These are phyloP conservation scores for Eleginops maclovinus DNA, from an alignment of 2,113 vertebrate genomes.

Conservation along the genomic window DNA sequence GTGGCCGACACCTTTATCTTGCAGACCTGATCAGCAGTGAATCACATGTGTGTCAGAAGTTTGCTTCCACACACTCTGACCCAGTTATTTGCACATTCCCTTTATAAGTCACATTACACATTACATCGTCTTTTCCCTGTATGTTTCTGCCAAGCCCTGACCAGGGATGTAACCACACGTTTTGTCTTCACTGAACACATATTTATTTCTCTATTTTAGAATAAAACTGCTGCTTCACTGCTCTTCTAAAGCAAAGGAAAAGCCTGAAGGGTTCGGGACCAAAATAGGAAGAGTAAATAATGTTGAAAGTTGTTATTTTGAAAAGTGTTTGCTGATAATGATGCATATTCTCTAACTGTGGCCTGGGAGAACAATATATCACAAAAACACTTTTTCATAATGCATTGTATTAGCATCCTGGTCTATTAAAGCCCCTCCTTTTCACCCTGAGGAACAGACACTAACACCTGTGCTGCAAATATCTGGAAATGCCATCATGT, in stretches of 20 bases:
- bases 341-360: background rate
- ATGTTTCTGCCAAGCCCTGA: background rate
- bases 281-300: background rate
- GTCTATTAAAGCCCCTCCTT: background rate
- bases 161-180: background rate
- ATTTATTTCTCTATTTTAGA: too few relatives aligned
- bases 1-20: background rate
- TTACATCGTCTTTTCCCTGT: background rate
- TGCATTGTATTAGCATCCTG: background rate
- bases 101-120: background rate
- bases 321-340: background rate
- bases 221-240: background rate
- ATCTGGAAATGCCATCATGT: background rate
- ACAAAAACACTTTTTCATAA: constrained; percentile 1
- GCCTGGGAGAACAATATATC: background rate
- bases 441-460: background rate
- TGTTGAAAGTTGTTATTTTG: background rate
- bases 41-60: background rate
- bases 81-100: background rate
- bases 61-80: background rate
- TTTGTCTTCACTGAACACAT: background rate
- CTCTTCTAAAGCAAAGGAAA: background rate
- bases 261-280: background rate
- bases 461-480: constrained; percentile 2
- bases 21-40: background rate